A percentile compares a stretch with the other conserved stretches of the same genome.
Evolutionary conservation across 2,797 vertebrate species (phyloP).

Genomic region (Gymnocypris eckloni): DNA sequence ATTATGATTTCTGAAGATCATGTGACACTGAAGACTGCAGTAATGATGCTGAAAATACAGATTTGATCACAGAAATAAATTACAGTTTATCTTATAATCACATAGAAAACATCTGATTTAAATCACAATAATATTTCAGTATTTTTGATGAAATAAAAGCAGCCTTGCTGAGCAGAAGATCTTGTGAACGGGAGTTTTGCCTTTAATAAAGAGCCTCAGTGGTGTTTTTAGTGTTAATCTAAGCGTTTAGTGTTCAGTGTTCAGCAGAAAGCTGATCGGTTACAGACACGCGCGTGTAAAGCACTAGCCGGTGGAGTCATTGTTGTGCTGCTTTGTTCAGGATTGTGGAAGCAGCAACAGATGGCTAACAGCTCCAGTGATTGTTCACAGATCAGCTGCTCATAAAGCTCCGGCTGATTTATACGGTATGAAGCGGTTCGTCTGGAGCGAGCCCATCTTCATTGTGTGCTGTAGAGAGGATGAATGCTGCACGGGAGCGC

Average conservation of each 20-base stretch:
- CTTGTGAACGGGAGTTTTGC: not conserved
- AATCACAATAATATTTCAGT: not conserved
- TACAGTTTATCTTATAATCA: not conserved
- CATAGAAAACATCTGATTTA: not conserved
- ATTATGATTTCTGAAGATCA: not conserved
- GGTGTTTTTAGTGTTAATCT: not conserved
- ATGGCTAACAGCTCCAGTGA: slow-evolving; percentile 58
- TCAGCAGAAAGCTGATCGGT: too few species aligned
- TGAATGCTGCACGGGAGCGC: not conserved
- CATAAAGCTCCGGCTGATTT: slow-evolving; percentile 62
- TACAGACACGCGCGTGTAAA: not conserved
- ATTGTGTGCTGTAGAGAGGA: slow-evolving; percentile 6
- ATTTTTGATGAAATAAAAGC: not conserved
- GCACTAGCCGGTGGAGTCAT: not conserved
- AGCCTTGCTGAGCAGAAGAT: not conserved
- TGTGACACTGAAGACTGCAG: not conserved
- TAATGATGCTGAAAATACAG: not conserved
- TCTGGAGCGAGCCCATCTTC: not conserved
- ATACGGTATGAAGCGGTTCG: slow-evolving; percentile 51
- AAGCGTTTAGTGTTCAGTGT: not conserved
- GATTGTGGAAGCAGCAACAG: slow-evolving; percentile 50
- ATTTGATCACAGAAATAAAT: not conserved
- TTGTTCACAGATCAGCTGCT: slow-evolving; percentile 65
- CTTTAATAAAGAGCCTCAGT: not conserved
- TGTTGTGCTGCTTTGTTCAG: not conserved